Base-by-base conservation (phyloP, 2,113 vertebrate genomes). In the Chlorocebus sabaeus region DNA sequence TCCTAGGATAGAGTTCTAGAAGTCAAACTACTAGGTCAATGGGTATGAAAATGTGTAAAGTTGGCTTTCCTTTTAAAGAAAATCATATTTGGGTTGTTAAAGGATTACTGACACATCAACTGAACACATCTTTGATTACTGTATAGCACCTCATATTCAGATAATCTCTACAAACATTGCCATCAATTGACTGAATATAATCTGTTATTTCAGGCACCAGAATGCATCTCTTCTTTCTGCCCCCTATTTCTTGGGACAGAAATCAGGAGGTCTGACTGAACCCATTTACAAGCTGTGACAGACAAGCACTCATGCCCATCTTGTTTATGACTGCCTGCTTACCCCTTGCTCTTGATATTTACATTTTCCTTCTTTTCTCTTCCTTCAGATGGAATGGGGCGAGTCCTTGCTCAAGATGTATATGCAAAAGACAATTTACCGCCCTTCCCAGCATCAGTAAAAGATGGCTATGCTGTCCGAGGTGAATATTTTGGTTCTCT, bases 381-480 rank as follows among this genome's bases (percentile, higher is more conserved):
- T 84, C 52, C 97, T 97, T 72, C 98, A 99, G 99, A 99, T 99
- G 99, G 99, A 97, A 99, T 99, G 99, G 99, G 99, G 96, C 99
- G 99, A 99, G 99, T 99, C 97, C 99, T 99, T 98, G 99, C 99
- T 98, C 99, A 99, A 99, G 99, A 99, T 96, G 99, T 99, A 97
- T 99, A 99, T 99, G 99, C 99, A 99, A 99, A 99, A 99, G 99
- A 99, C 99, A 99, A 99, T 98, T 99, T 99, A 97, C 99, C 99
- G 78, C 99, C 99, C 13, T 99, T 99, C 97, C 99, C 99, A 97
- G 99, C 99, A 95, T 99, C 99, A 95, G 99, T 99, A 97, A 99
- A 99, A 99, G 99, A 99, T 5, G 99, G 99, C 95, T 99, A 99
- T 32, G 99, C 99, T 99, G 99, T 99, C 98, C 99, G 99, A 99